Base-by-base conservation (phyloP, 2,113 vertebrate genomes). In the Pseudorasbora parva region DNA sequence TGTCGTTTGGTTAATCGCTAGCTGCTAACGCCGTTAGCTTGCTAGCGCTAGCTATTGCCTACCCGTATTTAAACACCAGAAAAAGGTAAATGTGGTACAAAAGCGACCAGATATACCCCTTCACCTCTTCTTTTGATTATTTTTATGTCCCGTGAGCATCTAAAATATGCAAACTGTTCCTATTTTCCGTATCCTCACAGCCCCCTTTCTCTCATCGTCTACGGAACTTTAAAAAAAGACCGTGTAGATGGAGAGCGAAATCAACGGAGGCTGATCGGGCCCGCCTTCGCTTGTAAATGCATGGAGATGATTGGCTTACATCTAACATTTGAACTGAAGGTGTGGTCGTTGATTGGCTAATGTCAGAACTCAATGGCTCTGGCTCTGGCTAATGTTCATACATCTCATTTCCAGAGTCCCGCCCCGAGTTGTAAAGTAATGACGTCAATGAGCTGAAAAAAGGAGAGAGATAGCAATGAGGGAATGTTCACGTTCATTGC, bases 161-260 rank as follows among this genome's bases (percentile, higher is more conserved):
- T 21, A 15, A 76, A 51, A 85, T 76, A 86, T 59, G 43, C 37
- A 56, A 41, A 74, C 60, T 82, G 23, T 73, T 82, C 84, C 88
- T 88, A 45, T 83, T 84, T 82, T 84, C 27, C 78, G 72, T 77
- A 37, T 83, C 62, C 85, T 85, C 62, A 82, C 56, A 87, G 74
- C 78, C 68, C 86, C 83, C 75, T 64, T 91, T 62, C 82, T 91
- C 90, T 87, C 88, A 89, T 90, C 89, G 81, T 77, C 86, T 83
- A 88, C 78, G 88, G 90, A 93, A 94, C 91, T 94, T 94, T 91
- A 74, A 90, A 91, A 66, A 81, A 92, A 85, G 91, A 90, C 90
- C 91, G 90, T 87, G 77, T 85, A 85, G 87, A 86, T 82, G 82
- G 72, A 82, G 82, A 85, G 12, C 73, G 83, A 88, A 78, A 76